Conservation (phyloP, 1,140 invertebrate genomes). For the Protaetia brevitarsis region DNA sequence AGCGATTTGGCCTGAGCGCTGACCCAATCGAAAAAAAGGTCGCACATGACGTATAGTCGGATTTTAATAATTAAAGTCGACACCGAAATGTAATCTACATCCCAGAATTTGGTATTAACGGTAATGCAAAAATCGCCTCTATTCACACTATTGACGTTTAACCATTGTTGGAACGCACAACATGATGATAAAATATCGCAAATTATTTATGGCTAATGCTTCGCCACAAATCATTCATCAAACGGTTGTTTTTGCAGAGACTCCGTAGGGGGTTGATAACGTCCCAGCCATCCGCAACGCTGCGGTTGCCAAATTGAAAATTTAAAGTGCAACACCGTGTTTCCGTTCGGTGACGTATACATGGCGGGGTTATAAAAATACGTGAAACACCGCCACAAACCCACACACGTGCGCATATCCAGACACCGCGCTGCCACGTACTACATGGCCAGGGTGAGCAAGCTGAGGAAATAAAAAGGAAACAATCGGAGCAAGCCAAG, state of each 20-base stretch:
- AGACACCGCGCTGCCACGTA: neutral
- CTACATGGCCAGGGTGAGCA: neutral
- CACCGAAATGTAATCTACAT: too few relatives aligned
- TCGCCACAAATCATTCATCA: neutral
- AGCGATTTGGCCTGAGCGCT: too few relatives aligned
- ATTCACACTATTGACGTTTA: too few relatives aligned
- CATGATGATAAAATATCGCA: neutral
- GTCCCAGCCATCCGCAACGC: neutral
- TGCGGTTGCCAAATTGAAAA: constrained; percentile 16
- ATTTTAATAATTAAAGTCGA: too few relatives aligned
- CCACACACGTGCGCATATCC: constrained; percentile 7
- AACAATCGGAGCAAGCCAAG: constrained; percentile 20
- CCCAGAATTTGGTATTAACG: too few relatives aligned
- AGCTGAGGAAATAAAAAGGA: constrained; percentile 12
- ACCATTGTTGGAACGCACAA: neutral
- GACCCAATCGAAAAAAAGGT: too few relatives aligned
- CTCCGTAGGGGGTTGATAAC: neutral
- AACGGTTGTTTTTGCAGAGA: neutral
- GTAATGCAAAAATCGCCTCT: too few relatives aligned
- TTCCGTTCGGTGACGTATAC: constrained; percentile 19
- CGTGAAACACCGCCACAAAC: too few relatives aligned
- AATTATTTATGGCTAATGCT: constrained; percentile 12
- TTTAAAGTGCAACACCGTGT: constrained; percentile 30
- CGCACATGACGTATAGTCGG: too few relatives aligned
- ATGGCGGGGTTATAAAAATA: neutral